Conservation (phyloP, 2,113 vertebrate genomes). For the Phylloscopus trochilus region DNA sequence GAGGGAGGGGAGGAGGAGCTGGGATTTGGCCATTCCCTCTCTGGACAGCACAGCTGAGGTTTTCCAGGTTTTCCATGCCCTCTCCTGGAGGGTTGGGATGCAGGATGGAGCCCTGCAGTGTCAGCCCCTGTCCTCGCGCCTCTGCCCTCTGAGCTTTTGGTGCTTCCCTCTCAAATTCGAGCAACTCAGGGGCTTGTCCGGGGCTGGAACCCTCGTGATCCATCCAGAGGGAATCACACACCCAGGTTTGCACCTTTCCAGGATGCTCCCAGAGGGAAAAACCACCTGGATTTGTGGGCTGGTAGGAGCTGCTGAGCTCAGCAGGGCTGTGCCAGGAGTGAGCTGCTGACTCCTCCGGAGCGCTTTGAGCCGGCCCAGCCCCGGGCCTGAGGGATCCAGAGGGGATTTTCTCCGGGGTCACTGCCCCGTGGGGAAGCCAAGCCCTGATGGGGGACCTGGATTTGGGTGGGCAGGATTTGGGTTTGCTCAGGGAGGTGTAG, state of each 20-base stretch:
- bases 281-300: rapidly evolving
- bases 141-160: not conserved
- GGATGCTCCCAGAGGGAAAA: not conserved
- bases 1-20: not conserved
- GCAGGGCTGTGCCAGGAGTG: not conserved
- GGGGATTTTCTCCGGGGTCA: not conserved
- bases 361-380: rapidly evolving
- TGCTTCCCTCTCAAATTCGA: not conserved
- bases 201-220: not conserved
- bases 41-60: not conserved
- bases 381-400: not conserved
- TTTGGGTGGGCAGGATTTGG: rapidly evolving
- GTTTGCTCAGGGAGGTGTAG: not conserved
- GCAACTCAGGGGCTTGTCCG: not conserved
- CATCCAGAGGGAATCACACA: rapidly evolving
- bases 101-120: not conserved
- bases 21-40: not conserved
- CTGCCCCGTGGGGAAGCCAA: not conserved
- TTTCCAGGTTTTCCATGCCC: not conserved
- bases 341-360: not conserved
- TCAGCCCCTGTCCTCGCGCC: rapidly evolving
- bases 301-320: not conserved
- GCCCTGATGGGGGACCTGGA: not conserved
- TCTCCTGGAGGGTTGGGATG: not conserved
- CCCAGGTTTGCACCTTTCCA: not conserved